These are phyloP conservation scores for Apocrypta bakeri DNA, from an alignment of 1,140 invertebrate species.

Conservation along the genomic window DNA sequence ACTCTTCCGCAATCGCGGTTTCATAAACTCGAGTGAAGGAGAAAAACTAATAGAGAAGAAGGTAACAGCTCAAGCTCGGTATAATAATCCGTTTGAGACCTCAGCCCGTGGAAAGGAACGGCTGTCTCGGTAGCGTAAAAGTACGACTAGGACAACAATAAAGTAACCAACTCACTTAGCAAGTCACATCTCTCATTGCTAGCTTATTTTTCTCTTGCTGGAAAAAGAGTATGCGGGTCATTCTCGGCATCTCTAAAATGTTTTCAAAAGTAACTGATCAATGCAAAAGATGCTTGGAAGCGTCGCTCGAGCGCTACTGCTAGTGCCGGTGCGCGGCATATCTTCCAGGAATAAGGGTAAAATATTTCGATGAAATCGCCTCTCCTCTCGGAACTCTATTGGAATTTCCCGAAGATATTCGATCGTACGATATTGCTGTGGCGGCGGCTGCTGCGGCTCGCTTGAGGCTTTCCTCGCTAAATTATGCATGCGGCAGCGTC, in stretches of 20 bases:
- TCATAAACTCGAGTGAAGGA: too few relatives aligned
- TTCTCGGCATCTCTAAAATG: constrained; percentile 5
- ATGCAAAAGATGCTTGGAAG: constrained; percentile 41
- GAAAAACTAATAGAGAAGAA: too few relatives aligned
- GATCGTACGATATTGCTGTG: constrained; percentile 42
- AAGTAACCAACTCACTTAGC: background rate
- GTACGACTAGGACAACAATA: background rate
- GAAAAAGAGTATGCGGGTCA: background rate
- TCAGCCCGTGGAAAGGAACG: too few relatives aligned
- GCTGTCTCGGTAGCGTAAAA: too few relatives aligned
- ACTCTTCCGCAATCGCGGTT: background rate
- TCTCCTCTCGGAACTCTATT: constrained; percentile 28
- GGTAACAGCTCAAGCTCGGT: too few relatives aligned
- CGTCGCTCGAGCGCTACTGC: background rate
- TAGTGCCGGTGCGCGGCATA: background rate
- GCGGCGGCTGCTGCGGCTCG: background rate
- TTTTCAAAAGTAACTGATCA: constrained; percentile 42
- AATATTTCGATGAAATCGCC: constrained; percentile 48
- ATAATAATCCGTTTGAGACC: too few relatives aligned
- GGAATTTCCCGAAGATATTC: constrained; percentile 48
- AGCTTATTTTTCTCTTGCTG: background rate
- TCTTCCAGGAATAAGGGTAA: constrained; percentile 46
- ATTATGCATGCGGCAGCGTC: constrained; percentile 41
- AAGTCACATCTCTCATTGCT: background rate
- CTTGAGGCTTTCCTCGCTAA: constrained; percentile 38